Percentiles rank a stretch among this genome's conserved stretches.
phyloP scores from a whole-genome alignment of 2,113 vertebrate genomes.

The Globicephala melas region DNA sequence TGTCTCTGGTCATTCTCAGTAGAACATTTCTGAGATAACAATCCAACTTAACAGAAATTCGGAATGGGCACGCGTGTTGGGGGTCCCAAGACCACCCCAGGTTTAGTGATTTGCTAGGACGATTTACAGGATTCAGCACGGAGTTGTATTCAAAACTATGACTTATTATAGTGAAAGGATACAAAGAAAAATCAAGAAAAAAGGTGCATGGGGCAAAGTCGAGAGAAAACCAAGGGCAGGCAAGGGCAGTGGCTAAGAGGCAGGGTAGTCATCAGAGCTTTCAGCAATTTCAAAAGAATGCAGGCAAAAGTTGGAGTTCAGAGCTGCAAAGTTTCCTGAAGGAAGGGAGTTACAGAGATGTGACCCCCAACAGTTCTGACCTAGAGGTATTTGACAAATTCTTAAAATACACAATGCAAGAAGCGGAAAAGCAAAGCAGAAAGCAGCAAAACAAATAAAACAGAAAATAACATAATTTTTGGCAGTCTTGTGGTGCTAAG shows the following conservation, averaged over 20 bases:
- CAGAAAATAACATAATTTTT: background rate
- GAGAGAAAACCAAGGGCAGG: constrained; percentile 39
- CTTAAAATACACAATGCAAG: constrained; percentile 5
- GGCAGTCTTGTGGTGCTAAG: background rate
- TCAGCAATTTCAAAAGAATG: constrained; percentile 56
- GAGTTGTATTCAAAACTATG: background rate
- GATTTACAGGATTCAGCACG: background rate
- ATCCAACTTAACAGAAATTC: constrained; percentile 3
- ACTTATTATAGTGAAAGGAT: constrained; percentile 41
- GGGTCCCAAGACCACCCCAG: background rate
- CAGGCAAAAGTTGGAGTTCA: constrained; percentile 40
- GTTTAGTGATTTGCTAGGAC: background rate
- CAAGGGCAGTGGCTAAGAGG: constrained; percentile 38
- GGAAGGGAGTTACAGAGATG: constrained; percentile 52
- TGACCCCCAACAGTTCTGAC: constrained; percentile 8
- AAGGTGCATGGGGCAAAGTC: constrained; percentile 34
- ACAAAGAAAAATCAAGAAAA: constrained; percentile 59
- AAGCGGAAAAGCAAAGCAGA: constrained; percentile 3
- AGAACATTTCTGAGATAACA: background rate
- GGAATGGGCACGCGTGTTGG: background rate
- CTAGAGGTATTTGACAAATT: constrained; percentile 11
- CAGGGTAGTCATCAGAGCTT: constrained; percentile 37
- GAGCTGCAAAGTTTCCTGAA: constrained; percentile 54
- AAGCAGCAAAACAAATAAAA: constrained; percentile 9
- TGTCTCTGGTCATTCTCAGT: background rate